A percentile compares a stretch with the other conserved stretches of the same genome.
These are phyloP conservation scores for Sarcophaga rosellei DNA, from an alignment of 2,888 invertebrate species.

Conservation along the genomic window DNA sequence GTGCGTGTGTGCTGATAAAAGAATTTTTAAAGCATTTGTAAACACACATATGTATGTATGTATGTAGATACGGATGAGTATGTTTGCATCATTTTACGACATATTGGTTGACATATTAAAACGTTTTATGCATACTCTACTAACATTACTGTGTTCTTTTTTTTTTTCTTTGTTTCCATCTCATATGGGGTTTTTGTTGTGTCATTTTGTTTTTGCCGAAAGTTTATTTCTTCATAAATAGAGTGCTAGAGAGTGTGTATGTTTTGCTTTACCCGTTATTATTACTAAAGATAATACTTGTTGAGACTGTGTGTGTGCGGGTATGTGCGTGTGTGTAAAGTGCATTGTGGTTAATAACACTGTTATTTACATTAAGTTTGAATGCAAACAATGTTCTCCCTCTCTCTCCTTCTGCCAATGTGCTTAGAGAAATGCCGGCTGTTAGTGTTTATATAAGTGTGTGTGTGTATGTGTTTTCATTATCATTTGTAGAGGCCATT, in stretches of 20 bases:
- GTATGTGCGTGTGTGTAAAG: conserved; percentile 22
- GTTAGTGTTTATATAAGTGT: conserved; percentile 11
- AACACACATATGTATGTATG: not conserved
- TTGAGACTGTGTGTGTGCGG: conserved; percentile 19
- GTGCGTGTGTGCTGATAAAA: not conserved
- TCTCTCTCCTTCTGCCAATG: not conserved
- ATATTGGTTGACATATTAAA: conserved; percentile 31
- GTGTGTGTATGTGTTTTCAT: conserved; percentile 36
- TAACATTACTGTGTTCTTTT: not conserved
- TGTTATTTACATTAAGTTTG: conserved; percentile 48
- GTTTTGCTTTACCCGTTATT: conserved; percentile 1
- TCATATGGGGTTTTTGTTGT: not conserved
- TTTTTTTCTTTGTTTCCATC: not conserved
- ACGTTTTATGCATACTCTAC: conserved; percentile 4
- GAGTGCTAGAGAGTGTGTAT: not conserved
- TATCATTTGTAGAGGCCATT: conserved; percentile 55
- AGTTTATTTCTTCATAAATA: conserved; percentile 12
- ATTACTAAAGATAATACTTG: conserved; percentile 40
- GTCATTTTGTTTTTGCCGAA: conserved; percentile 16
- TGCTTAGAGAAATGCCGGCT: conserved; percentile 1
- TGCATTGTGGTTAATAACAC: conserved; percentile 57
- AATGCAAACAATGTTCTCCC: not conserved
- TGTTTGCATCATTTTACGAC: not conserved
- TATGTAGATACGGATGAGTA: not conserved
- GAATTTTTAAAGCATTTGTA: conserved; percentile 1